Evolutionary conservation across 64 coral and sea anemone genomes (phyloP).

Genomic region (Stylophora pistillata): DNA sequence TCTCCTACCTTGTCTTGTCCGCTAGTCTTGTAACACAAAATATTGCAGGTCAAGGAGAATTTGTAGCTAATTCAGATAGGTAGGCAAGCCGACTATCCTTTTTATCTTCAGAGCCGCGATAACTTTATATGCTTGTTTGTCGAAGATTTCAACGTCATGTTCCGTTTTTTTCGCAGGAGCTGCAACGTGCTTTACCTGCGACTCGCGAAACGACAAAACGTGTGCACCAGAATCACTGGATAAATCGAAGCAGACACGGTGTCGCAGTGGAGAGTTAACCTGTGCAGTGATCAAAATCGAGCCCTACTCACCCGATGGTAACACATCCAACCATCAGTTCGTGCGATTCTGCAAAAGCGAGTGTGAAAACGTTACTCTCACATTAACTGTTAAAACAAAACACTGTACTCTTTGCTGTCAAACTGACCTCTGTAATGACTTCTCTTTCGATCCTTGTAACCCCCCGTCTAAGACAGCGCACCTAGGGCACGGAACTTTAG

Average conservation of each 20-base stretch:
- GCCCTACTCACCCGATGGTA: not conserved
- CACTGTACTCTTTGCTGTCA: conserved; percentile 14
- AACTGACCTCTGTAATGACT: conserved; percentile 13
- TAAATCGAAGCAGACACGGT: not conserved
- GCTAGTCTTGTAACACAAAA: no score
- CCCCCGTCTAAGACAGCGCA: not conserved
- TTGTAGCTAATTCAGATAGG: no score
- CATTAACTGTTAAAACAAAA: not conserved
- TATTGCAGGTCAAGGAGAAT: no score
- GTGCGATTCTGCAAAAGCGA: conserved; percentile 7
- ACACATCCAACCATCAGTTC: conserved; percentile 16
- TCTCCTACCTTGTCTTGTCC: no score
- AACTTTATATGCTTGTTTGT: no score
- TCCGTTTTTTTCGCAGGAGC: not conserved
- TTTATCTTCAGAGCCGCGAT: no score
- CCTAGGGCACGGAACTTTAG: not conserved
- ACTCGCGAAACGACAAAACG: not conserved
- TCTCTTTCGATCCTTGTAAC: conserved; percentile 11
- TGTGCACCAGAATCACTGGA: conserved; percentile 8
- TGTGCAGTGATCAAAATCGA: conserved; percentile 28
- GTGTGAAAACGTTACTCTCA: not conserved
- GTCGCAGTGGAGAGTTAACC: not conserved
- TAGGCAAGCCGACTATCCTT: no score
- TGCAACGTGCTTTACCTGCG: conserved; percentile 16
- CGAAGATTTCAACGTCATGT: no score